A percentile compares a stretch with the other conserved stretches of the same genome.
phyloP scores from a whole-genome alignment of 1,140 invertebrate species.

The Drosophila willistoni region DNA sequence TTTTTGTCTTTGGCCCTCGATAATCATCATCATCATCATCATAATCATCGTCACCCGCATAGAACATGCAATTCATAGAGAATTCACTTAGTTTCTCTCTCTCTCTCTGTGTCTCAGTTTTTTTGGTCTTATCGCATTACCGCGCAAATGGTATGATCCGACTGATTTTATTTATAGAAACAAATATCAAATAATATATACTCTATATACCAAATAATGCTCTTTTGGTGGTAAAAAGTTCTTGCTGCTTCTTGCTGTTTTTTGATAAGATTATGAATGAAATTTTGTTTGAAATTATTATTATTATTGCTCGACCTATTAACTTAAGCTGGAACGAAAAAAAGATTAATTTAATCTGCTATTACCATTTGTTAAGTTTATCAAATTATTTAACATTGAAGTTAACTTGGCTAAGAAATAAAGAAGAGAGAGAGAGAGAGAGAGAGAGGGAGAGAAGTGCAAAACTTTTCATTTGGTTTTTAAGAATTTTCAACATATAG shows the following conservation, averaged over 20 bases:
- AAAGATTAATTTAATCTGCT: too few relatives aligned
- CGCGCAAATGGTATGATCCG: background rate
- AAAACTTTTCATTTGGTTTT: too few relatives aligned
- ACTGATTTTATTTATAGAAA: background rate
- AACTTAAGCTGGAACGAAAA: background rate
- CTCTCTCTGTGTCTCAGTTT: background rate
- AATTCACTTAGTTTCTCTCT: background rate
- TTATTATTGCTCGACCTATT: background rate
- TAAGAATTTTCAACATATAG: too few relatives aligned
- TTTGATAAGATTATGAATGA: conserved; percentile 7
- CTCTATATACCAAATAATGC: too few relatives aligned
- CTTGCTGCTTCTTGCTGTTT: too few relatives aligned
- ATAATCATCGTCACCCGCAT: background rate
- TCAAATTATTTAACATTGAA: too few relatives aligned
- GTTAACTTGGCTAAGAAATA: too few relatives aligned
- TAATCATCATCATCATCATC: background rate
- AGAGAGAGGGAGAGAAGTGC: too few relatives aligned
- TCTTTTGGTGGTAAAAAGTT: background rate
- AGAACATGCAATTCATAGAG: conserved; percentile 5
- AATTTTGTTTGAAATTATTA: background rate
- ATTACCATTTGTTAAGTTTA: too few relatives aligned
- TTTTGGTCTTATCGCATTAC: background rate
- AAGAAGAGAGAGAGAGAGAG: too few relatives aligned
- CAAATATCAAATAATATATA: background rate
- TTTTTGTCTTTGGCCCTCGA: background rate